These are phyloP conservation scores for Acanthurus leucopareius DNA, from an alignment of 2,797 vertebrate species.

Conservation along the genomic window DNA sequence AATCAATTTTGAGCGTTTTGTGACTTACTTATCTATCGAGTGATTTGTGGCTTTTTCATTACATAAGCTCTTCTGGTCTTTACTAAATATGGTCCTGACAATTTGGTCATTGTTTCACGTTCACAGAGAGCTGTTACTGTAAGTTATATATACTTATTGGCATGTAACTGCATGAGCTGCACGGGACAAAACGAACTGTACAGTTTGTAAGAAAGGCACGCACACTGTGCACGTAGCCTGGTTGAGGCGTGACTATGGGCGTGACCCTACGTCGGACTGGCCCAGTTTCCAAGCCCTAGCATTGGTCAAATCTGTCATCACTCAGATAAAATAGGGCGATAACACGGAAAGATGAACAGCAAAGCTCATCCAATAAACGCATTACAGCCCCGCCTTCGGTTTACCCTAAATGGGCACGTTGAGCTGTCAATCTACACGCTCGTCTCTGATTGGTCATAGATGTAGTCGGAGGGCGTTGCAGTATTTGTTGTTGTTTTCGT, in stretches of 20 bases:
- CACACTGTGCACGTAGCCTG: slow-evolving; percentile 56
- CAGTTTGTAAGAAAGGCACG: background rate
- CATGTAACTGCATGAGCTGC: background rate
- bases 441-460: slow-evolving; percentile 66
- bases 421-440: background rate
- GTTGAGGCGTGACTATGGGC: slow-evolving; percentile 4
- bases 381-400: background rate
- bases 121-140: no score
- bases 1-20: slow-evolving; percentile 24
- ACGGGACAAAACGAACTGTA: slow-evolving; percentile 43
- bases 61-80: background rate
- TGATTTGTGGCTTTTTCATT: background rate
- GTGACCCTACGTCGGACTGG: slow-evolving; percentile 14
- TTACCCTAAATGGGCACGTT: slow-evolving; percentile 32
- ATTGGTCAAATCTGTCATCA: slow-evolving; percentile 53
- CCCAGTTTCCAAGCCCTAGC: slow-evolving; percentile 25
- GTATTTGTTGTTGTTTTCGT: slow-evolving; percentile 84
- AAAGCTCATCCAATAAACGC: slow-evolving; percentile 53
- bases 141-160: background rate
- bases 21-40: background rate
- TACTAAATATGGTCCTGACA: background rate
- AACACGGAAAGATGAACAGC: background rate
- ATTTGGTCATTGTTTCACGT: background rate
- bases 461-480: slow-evolving; percentile 37
- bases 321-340: background rate